A percentile compares a stretch with the other conserved stretches of the same genome.
Evolutionary conservation across 1,140 invertebrate species (phyloP).

Genomic region (Procambarus virginalis): DNA sequence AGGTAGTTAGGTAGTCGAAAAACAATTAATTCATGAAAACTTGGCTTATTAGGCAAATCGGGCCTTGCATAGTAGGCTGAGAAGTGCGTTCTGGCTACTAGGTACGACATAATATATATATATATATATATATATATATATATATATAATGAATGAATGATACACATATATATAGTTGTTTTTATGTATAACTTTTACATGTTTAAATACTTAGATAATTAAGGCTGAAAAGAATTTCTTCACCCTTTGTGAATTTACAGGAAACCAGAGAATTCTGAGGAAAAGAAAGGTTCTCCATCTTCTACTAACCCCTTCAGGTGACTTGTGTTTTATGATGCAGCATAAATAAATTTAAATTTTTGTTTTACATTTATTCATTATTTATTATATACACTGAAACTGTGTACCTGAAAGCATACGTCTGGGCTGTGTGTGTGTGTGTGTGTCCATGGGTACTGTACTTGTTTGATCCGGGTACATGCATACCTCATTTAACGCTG

Average conservation of each 20-base stretch:
- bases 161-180: not conserved
- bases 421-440: not conserved
- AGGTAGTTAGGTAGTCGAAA: no score
- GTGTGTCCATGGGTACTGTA: no score
- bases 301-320: conserved; percentile 55
- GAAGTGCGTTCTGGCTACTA: no score
- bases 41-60: no score
- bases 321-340: not conserved
- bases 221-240: not conserved
- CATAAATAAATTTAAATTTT: not conserved
- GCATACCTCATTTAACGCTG: no score
- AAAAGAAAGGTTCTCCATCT: conserved; percentile 44
- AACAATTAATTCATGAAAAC: no score
- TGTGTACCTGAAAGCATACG: not conserved
- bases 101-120: no score
- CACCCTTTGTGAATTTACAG: conserved; percentile 43
- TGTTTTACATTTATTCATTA: not conserved
- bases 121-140: not conserved
- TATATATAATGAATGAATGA: no score
- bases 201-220: not conserved
- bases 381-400: not conserved
- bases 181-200: not conserved
- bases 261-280: conserved; percentile 36
- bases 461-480: no score
- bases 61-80: no score